Evolutionary conservation across 2,113 vertebrate genomes (phyloP).

Genomic region (Centropus unirufus): DNA sequence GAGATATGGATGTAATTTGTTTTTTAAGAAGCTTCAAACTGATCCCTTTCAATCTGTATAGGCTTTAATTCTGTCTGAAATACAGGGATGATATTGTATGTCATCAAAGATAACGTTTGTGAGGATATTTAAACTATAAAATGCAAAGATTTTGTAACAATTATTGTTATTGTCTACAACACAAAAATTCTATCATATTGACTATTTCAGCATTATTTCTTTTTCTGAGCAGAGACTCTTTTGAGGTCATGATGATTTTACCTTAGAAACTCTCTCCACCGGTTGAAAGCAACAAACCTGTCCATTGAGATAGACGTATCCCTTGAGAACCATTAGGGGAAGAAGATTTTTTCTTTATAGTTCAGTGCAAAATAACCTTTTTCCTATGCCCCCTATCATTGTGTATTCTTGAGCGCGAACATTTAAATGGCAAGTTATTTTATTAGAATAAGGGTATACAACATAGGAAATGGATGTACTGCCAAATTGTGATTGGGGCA

Average conservation of each 20-base stretch:
- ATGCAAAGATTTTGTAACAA: neutral
- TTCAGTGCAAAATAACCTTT: neutral
- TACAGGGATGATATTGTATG: neutral
- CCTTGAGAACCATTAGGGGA: neutral
- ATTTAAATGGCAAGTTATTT: neutral
- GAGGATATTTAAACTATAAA: neutral
- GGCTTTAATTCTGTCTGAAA: neutral
- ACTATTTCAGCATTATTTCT: neutral
- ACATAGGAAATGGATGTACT: neutral
- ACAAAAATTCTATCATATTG: neutral
- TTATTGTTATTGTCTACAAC: neutral
- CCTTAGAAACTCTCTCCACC: neutral
- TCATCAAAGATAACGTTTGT: neutral
- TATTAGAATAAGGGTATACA: neutral
- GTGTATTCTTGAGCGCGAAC: neutral
- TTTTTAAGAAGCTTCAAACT: neutral
- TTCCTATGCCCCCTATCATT: fast-evolving
- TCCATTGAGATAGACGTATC: neutral
- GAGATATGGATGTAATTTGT: neutral
- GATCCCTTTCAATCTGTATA: neutral
- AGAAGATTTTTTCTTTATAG: neutral
- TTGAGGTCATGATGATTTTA: neutral
- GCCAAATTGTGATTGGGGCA: neutral
- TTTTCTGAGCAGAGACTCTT: neutral
- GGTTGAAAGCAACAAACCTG: neutral